Percentiles rank a stretch among this genome's conserved stretches.
Evolutionary conservation across 2,888 invertebrate species (phyloP).

Genomic region (Nymphalis urticae): DNA sequence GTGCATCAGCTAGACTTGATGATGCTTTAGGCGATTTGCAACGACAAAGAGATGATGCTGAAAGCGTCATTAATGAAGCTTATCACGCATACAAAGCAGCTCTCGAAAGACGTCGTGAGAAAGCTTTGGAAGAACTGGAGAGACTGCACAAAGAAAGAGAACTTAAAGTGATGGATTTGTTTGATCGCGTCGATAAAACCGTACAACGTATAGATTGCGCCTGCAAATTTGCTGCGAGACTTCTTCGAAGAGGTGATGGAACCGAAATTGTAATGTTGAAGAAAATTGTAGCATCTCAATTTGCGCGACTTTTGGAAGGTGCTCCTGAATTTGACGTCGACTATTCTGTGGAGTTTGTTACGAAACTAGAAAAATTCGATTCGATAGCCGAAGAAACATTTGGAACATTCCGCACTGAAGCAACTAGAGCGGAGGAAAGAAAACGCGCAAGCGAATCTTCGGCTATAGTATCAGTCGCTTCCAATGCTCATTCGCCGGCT

Average conservation of each 20-base stretch:
- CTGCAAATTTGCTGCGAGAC: conserved; percentile 90
- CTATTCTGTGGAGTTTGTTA: conserved; percentile 90
- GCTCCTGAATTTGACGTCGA: conserved; percentile 91
- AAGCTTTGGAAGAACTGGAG: conserved; percentile 87
- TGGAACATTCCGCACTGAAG: conserved; percentile 87
- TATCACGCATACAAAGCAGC: conserved; percentile 90
- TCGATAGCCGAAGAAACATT: conserved; percentile 86
- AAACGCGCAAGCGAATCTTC: conserved; percentile 75
- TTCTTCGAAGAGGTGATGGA: conserved; percentile 91
- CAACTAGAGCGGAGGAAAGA: conserved; percentile 79
- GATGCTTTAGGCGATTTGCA: conserved; percentile 92
- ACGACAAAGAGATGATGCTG: conserved; percentile 92
- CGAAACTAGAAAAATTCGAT: conserved; percentile 90
- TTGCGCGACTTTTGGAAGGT: conserved; percentile 89
- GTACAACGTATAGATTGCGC: conserved; percentile 93
- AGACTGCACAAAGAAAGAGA: conserved; percentile 91
- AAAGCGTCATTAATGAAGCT: conserved; percentile 89
- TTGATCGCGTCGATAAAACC: conserved; percentile 91
- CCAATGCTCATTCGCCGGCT: conserved; percentile 72
- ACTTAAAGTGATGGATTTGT: conserved; percentile 93
- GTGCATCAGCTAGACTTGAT: conserved; percentile 87
- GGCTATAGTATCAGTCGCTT: conserved; percentile 68
- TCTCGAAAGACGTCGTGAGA: conserved; percentile 90
- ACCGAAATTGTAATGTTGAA: conserved; percentile 92
- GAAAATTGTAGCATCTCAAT: conserved; percentile 88